A percentile compares a stretch with the other conserved stretches of the same genome.
These are phyloP conservation scores for Metallyticus violacea DNA, from an alignment of 2,888 invertebrate species.

Conservation along the genomic window DNA sequence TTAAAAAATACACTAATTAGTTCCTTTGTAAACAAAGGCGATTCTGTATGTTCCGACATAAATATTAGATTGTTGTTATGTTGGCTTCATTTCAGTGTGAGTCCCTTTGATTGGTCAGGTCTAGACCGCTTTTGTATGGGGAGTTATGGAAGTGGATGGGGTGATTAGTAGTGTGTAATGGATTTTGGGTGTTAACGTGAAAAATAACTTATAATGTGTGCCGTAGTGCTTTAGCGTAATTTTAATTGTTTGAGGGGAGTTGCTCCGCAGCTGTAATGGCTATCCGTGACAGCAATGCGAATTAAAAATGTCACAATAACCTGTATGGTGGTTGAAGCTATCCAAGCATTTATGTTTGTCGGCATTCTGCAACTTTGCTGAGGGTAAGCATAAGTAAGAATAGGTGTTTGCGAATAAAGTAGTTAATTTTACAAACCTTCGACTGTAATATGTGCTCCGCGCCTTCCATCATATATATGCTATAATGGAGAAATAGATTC, in stretches of 20 bases:
- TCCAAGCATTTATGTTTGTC: neutral
- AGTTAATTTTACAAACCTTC: no score
- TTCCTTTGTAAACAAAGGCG: no score
- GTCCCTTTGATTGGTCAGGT: neutral
- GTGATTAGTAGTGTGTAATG: neutral
- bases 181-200: neutral
- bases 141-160: neutral
- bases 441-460: no score
- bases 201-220: neutral
- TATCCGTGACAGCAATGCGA: neutral
- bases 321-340: neutral
- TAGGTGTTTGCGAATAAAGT: neutral
- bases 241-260: neutral
- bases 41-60: neutral
- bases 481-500: no score
- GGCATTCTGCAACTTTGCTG: neutral
- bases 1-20: no score
- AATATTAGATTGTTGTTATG: neutral
- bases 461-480: no score
- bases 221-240: neutral
- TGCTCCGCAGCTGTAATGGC: neutral
- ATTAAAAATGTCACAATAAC: neutral
- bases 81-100: neutral
- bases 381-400: neutral
- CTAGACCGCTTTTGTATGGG: neutral